A percentile compares a stretch with the other conserved stretches of the same genome.
Evolutionary conservation across 2,888 invertebrate species (phyloP).

Genomic region (Ryuthela nishihirai): DNA sequence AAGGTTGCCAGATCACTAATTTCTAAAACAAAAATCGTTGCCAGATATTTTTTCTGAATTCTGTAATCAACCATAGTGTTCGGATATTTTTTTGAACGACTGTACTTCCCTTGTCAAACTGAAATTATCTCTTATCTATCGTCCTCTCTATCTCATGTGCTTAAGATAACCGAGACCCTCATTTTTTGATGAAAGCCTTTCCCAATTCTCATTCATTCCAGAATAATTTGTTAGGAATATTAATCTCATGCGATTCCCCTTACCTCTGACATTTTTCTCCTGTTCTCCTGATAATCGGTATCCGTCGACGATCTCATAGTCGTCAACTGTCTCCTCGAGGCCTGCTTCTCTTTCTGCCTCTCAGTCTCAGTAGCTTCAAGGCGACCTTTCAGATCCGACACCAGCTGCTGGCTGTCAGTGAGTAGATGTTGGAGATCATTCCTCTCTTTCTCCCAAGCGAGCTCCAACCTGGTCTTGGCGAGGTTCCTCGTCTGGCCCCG

Average conservation of each 20-base stretch:
- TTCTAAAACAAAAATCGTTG: too few relatives aligned
- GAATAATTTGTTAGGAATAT: background rate
- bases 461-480: conserved; percentile 80
- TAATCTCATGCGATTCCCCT: too few relatives aligned
- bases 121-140: too few relatives aligned
- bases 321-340: conserved; percentile 77
- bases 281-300: conserved; percentile 84
- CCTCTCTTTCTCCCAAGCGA: conserved; percentile 91
- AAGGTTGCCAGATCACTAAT: too few relatives aligned
- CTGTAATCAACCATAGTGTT: too few relatives aligned
- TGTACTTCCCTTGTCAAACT: too few relatives aligned
- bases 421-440: conserved; percentile 86
- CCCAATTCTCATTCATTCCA: background rate
- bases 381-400: conserved; percentile 63
- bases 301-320: conserved; percentile 78
- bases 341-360: conserved; percentile 75
- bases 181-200: too few relatives aligned
- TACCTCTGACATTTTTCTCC: conserved; percentile 67
- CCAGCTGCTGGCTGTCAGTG: conserved; percentile 78
- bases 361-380: conserved; percentile 58
- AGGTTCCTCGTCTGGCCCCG: conserved; percentile 75
- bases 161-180: too few relatives aligned
- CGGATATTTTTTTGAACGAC: too few relatives aligned
- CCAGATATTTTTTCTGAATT: too few relatives aligned
- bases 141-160: too few relatives aligned